Base-by-base conservation (phyloP, 2,888 invertebrate species). In the Campoletis raptor region DNA sequence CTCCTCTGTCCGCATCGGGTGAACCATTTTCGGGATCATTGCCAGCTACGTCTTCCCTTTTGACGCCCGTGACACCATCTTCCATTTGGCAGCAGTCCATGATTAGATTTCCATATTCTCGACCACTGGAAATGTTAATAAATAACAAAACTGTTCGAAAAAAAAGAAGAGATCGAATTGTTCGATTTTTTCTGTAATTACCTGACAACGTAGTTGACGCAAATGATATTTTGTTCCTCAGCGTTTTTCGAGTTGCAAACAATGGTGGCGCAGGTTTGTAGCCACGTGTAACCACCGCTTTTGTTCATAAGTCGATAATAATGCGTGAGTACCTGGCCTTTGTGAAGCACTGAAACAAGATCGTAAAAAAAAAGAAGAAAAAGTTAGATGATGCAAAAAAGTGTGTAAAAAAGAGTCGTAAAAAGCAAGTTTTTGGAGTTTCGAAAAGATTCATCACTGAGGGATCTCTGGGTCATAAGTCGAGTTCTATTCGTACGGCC, bases 121-220 rank as follows among this genome's bases (percentile, higher is more conserved):
- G 96, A 45, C 97, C 97, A 95, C 98, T 98, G 95, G 64, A 95
- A 95, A 76, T 52, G 15, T 42, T 37, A 24, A 78, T 45, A 24
- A 74, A n/a, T 15, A 52, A 42, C 8, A 37, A 37, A 5, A 45
- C 10, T 12, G 15, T 37, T 21, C 24, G 21, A 6, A 69, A 45
- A 61, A 10, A n/a, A 36, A 24, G 18, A 36, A n/a, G n/a, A 21
- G 0, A 21, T 0, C 24, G 42, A 30, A 37, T 36, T 30, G 8
- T 36, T 4, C 1, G 9, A 36, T 36, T 48, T 1, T 2, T 4
- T 24, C 18, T n/a, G 10, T 12, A 18, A 85, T 95, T 95, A 98
- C 98, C 98, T 99, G 92, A 99, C 97, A 88, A 99, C 98, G 95
- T 99, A 99, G 95, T 99, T 99, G 92, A 99, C 98, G 94, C 99